These are phyloP conservation scores for Automeris io DNA, from an alignment of 2,888 invertebrate species.

Conservation along the genomic window DNA sequence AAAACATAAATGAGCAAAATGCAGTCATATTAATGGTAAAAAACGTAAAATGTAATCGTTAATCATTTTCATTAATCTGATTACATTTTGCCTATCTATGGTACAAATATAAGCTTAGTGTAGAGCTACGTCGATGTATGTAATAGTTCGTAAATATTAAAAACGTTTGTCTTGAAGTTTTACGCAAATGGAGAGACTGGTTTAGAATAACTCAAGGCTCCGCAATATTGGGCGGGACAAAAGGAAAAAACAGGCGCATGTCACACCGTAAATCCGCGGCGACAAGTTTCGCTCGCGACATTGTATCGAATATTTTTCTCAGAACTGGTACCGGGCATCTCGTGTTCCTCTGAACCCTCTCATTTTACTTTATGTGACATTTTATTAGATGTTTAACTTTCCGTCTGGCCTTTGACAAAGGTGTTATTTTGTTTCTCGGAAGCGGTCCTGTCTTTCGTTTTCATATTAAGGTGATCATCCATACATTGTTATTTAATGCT, in stretches of 20 bases:
- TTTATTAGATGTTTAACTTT: constrained; percentile 52
- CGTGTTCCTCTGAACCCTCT: constrained; percentile 25
- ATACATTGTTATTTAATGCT: constrained; percentile 9
- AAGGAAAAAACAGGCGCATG: neutral
- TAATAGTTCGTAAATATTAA: too few relatives aligned
- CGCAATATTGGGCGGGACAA: too few relatives aligned
- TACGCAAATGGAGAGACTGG: too few relatives aligned
- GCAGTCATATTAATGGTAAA: too few relatives aligned
- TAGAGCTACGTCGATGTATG: too few relatives aligned
- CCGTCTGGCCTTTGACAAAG: constrained; percentile 30
- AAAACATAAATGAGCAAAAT: too few relatives aligned
- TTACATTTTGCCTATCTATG: too few relatives aligned
- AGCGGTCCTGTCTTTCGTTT: constrained; percentile 52
- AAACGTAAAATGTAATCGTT: too few relatives aligned
- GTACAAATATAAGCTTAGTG: too few relatives aligned
- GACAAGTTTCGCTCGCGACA: constrained; percentile 34
- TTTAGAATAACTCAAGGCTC: too few relatives aligned
- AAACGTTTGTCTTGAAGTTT: too few relatives aligned
- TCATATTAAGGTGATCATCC: constrained; percentile 42
- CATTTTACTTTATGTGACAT: constrained; percentile 65
- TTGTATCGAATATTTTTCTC: constrained; percentile 40
- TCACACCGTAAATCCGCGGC: constrained; percentile 38
- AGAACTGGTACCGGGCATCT: constrained; percentile 28
- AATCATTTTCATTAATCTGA: too few relatives aligned
- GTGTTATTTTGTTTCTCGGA: constrained; percentile 57